phyloP scores from a whole-genome alignment of 2,797 vertebrate genomes.

The Rhinella marina region DNA sequence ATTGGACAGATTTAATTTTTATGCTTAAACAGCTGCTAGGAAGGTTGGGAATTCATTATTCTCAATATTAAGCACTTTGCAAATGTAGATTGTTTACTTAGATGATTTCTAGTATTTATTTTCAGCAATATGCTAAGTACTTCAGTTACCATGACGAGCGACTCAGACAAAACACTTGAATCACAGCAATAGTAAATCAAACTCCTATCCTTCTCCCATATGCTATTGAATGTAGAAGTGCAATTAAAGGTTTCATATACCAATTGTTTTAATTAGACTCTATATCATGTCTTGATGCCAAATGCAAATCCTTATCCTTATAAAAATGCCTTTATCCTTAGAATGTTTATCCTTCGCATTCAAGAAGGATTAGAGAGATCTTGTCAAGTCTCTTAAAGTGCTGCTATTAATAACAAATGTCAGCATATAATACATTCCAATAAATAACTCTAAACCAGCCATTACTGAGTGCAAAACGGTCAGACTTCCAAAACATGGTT shows the following conservation, averaged over 20 bases:
- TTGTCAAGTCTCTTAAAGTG: not conserved
- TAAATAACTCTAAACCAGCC: not conserved
- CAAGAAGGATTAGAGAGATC: not conserved
- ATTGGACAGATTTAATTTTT: not conserved
- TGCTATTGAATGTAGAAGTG: not conserved
- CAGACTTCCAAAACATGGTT: too few relatives aligned
- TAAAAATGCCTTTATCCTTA: not conserved
- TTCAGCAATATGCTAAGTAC: not conserved
- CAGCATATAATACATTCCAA: not conserved
- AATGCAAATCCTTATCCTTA: not conserved
- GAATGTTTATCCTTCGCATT: not conserved
- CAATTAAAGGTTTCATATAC: not conserved
- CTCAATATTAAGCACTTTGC: not conserved
- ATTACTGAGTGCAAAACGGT: too few relatives aligned
- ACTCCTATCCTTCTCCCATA: not conserved
- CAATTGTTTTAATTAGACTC: not conserved
- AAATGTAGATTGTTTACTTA: conserved; percentile 7
- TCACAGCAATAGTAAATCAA: not conserved
- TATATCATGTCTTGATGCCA: not conserved
- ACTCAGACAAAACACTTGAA: conserved; percentile 5
- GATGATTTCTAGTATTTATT: conserved; percentile 3
- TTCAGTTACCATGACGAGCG: not conserved
- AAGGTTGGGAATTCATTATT: not conserved
- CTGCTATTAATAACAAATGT: not conserved
- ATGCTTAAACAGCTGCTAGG: not conserved